These are phyloP conservation scores for Bombyx huttoni DNA, from an alignment of 2,888 invertebrate species.

Conservation along the genomic window DNA sequence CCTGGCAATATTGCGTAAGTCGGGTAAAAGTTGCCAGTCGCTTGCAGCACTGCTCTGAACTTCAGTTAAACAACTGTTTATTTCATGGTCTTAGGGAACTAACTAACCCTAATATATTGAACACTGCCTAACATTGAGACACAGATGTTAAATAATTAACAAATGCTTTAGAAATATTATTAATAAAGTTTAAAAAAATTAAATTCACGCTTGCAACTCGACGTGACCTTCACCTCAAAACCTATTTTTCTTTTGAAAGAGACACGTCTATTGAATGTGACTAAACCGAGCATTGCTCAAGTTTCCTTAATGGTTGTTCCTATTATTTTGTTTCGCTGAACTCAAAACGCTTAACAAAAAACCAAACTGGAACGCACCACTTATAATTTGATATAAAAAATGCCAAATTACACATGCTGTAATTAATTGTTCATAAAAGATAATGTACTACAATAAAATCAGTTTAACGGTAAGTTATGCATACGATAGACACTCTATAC, in stretches of 20 bases:
- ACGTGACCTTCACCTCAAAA: conserved; percentile 47
- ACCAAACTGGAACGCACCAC: not conserved
- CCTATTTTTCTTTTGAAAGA: conserved; percentile 43
- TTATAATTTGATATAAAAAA: not conserved
- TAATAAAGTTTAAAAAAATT: conserved; percentile 11
- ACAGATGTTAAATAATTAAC: not conserved
- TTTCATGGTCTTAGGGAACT: not conserved
- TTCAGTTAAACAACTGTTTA: conserved; percentile 28
- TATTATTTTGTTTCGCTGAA: conserved; percentile 15
- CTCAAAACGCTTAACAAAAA: not conserved
- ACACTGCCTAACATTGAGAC: not conserved
- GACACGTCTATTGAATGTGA: conserved; percentile 37
- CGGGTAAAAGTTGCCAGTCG: conserved; percentile 64
- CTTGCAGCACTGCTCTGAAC: conserved; percentile 51
- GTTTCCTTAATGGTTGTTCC: conserved; percentile 23
- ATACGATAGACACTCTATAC: conserved; percentile 7
- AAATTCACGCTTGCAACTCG: conserved; percentile 17
- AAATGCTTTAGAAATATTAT: conserved; percentile 1
- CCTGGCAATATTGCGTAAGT: conserved; percentile 55
- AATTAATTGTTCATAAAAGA: too few relatives aligned
- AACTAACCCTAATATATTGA: not conserved
- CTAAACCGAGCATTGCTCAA: conserved; percentile 32
- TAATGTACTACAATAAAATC: too few relatives aligned
- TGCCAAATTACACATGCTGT: not conserved
- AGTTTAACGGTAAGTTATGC: too few relatives aligned